Evolutionary conservation across 2,113 vertebrate genomes (phyloP).

Genomic region (Collichthys lucidus): DNA sequence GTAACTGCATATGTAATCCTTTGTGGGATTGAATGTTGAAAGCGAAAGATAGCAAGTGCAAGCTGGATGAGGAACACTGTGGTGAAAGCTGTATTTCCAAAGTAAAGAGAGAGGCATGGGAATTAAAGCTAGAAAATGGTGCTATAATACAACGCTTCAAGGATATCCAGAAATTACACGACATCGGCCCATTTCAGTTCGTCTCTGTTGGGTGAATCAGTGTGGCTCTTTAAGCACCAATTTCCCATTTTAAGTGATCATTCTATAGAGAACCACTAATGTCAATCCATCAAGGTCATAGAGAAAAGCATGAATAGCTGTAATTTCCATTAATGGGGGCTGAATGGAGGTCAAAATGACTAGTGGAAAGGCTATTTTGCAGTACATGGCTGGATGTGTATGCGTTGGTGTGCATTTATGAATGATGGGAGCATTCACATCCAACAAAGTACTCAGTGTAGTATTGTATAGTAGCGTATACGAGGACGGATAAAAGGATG

Average conservation of each 20-base stretch:
- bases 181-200: slow-evolving; percentile 16
- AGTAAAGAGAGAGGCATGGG: background rate
- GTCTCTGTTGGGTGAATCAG: slow-evolving; percentile 31
- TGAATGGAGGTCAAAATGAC: slow-evolving; percentile 50
- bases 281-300: slow-evolving; percentile 52
- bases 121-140: slow-evolving; percentile 27
- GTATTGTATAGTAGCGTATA: background rate
- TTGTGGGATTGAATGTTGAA: slow-evolving; percentile 15
- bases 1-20: slow-evolving; percentile 19
- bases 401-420: slow-evolving; percentile 37
- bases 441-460: background rate
- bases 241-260: slow-evolving; percentile 52
- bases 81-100: slow-evolving; percentile 38
- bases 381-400: slow-evolving; percentile 12
- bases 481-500: background rate
- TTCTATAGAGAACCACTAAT: slow-evolving; percentile 41
- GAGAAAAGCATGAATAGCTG: slow-evolving; percentile 40
- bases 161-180: slow-evolving; percentile 23
- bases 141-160: slow-evolving; percentile 14
- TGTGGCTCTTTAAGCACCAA: slow-evolving; percentile 39
- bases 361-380: slow-evolving; percentile 30
- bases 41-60: background rate
- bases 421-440: slow-evolving; percentile 14
- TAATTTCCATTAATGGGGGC: slow-evolving; percentile 52
- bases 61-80: slow-evolving; percentile 13